Evolutionary conservation across 2,888 invertebrate species (phyloP).

Genomic region (Pogonocherus hispidulus): DNA sequence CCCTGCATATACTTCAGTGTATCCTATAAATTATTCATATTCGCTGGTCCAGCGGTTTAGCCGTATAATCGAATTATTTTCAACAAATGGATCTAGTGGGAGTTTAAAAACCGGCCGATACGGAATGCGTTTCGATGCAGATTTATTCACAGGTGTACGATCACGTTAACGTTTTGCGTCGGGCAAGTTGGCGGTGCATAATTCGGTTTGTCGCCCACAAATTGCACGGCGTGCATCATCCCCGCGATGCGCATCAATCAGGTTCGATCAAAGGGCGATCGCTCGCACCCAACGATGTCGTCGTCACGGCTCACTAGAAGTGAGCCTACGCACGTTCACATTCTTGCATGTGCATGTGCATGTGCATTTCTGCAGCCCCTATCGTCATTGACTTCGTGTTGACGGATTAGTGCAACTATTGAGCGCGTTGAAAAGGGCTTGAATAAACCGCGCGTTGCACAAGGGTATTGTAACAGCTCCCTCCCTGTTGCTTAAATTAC

Average conservation of each 20-base stretch:
- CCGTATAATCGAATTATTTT: slow-evolving; percentile 9
- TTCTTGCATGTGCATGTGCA: slow-evolving; percentile 1
- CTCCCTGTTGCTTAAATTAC: no score
- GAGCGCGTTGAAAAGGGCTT: no score
- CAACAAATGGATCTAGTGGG: background rate
- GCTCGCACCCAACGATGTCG: slow-evolving; percentile 8
- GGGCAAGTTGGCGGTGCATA: slow-evolving; percentile 8
- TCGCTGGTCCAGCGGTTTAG: background rate
- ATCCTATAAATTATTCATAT: background rate
- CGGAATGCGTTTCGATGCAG: background rate
- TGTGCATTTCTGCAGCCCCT: slow-evolving; percentile 13
- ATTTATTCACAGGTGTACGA: slow-evolving; percentile 29
- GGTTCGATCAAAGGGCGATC: slow-evolving; percentile 32
- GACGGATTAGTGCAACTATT: background rate
- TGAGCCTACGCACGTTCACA: background rate
- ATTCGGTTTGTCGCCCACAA: slow-evolving; percentile 32
- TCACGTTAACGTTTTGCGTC: slow-evolving; percentile 19
- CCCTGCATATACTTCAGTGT: no score
- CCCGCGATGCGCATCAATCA: slow-evolving; percentile 27
- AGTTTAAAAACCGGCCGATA: background rate
- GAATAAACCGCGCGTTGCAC: no score
- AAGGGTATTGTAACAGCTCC: no score
- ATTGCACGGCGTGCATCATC: slow-evolving; percentile 27
- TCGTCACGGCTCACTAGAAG: slow-evolving; percentile 20
- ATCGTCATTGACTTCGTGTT: background rate